Evolutionary conservation across 1,140 invertebrate species (phyloP).

Genomic region (Archivesica marissinica): DNA sequence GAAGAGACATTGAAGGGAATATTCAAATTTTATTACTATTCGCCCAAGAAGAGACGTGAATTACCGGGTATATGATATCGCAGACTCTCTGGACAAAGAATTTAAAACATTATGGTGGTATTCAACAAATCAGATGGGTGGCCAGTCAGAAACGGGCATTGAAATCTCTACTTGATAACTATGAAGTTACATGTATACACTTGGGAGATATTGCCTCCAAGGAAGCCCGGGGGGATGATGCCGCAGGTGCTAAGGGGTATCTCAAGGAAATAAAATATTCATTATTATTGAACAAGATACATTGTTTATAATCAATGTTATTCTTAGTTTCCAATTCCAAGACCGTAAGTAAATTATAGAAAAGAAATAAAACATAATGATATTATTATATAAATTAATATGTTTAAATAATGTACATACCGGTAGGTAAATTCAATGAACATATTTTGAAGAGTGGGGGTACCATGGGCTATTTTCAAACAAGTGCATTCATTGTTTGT

Average conservation of each 20-base stretch:
- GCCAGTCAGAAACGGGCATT: slow-evolving; percentile 40
- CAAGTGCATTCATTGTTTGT: no score
- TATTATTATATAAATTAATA: background rate
- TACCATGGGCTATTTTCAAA: no score
- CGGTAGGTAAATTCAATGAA: no score
- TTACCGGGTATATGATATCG: slow-evolving; percentile 18
- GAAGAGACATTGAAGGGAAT: slow-evolving; percentile 24
- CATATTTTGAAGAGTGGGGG: no score
- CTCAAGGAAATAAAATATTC: slow-evolving; percentile 12
- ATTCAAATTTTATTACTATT: slow-evolving; percentile 8
- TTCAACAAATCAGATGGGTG: slow-evolving; percentile 39
- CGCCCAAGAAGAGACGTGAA: slow-evolving; percentile 16
- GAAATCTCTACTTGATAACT: slow-evolving; percentile 37
- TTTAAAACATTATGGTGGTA: background rate
- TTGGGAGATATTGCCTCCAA: slow-evolving; percentile 4
- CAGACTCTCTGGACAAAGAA: background rate
- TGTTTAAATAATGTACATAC: no score
- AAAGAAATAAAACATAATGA: background rate
- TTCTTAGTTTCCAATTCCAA: no score
- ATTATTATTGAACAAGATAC: no score
- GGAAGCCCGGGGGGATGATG: slow-evolving; percentile 5
- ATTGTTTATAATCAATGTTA: no score
- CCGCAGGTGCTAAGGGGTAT: background rate
- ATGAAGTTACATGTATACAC: slow-evolving; percentile 36
- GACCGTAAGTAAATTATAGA: no score